phyloP scores from a whole-genome alignment of 2,888 invertebrate species.

The Trissolcus japonicus region DNA sequence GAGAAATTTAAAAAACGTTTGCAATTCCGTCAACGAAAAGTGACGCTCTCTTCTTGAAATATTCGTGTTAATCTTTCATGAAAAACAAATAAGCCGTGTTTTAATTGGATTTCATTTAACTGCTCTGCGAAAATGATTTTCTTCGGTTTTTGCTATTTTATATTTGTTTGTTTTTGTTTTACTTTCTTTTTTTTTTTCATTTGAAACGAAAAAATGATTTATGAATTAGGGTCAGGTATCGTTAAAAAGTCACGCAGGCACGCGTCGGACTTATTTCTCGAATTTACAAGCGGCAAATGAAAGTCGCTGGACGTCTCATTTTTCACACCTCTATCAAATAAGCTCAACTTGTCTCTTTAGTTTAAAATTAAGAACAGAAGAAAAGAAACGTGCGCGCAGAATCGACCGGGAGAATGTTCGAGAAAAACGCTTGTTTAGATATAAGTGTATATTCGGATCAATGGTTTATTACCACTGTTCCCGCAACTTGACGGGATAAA shows the following conservation, averaged over 20 bases:
- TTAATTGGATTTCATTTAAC: too few relatives aligned
- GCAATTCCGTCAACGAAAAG: slow-evolving; percentile 4
- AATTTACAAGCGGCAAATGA: too few relatives aligned
- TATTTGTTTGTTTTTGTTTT: too few relatives aligned
- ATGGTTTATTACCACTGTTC: slow-evolving; percentile 55
- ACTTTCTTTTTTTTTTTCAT: too few relatives aligned
- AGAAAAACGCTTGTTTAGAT: slow-evolving; percentile 28
- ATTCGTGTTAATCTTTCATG: too few relatives aligned
- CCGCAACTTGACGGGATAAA: slow-evolving; percentile 50
- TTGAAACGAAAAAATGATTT: background rate
- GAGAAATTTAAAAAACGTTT: slow-evolving; percentile 1
- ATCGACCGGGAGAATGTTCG: background rate
- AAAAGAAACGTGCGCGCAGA: background rate
- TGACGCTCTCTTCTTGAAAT: background rate
- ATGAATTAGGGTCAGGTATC: too few relatives aligned
- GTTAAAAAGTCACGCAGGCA: too few relatives aligned
- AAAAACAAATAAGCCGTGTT: too few relatives aligned
- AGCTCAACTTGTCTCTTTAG: background rate
- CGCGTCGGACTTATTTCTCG: background rate
- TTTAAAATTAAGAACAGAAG: slow-evolving; percentile 1
- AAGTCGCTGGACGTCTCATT: too few relatives aligned
- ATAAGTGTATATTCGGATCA: slow-evolving; percentile 50
- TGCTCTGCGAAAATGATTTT: too few relatives aligned
- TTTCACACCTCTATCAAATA: too few relatives aligned
- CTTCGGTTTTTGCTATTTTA: too few relatives aligned